Base-by-base conservation (phyloP, 2,888 invertebrate species). In the Drosophila nr. medialis region DNA sequence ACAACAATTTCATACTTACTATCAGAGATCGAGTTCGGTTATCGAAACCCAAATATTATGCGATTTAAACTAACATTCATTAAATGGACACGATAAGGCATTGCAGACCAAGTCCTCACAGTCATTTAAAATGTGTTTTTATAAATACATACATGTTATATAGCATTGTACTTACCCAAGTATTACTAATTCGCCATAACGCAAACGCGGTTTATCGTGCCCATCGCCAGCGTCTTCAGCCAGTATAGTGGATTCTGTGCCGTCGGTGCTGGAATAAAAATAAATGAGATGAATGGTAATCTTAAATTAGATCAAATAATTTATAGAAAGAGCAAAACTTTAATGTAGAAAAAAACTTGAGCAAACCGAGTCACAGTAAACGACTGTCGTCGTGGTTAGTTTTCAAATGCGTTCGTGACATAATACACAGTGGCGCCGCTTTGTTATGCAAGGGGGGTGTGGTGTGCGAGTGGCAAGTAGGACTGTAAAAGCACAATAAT, bases 101-200 rank as follows among this genome's bases (percentile, higher is more conserved):
- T 10, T 40, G 4, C n/a, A n/a, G n/a, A n/a, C 10, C n/a, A n/a
- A 4, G 1, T 11, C 0, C 5, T 42, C 21, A 2, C 21, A 42
- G 5, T 21, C 21, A 42, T 42, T 42, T n/a, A n/a, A n/a, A n/a
- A n/a, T n/a, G n/a, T n/a, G n/a, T n/a, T n/a, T n/a, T n/a, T n/a
- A n/a, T n/a, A n/a, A 10, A 40, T 4, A 11, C 0, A 45, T 45
- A 15, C 1, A 21, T 45, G 4, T 30, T 7, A 8, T 45, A 4
- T 15, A 15, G 7, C 11, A 51, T 32, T 18, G 24, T 10, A 91
- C 95, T 95, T 94, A 98, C 96, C 99, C 98, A 93, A 98, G 96
- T 93, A 98, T 97, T 93, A 98, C 97, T 93, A 98, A 95, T 95
- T 98, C 98, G 89, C 98, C 98, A 94, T 97, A 98, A 94, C 97